These are phyloP conservation scores for Numenius arquata DNA, from an alignment of 2,113 vertebrate genomes.

Conservation along the genomic window DNA sequence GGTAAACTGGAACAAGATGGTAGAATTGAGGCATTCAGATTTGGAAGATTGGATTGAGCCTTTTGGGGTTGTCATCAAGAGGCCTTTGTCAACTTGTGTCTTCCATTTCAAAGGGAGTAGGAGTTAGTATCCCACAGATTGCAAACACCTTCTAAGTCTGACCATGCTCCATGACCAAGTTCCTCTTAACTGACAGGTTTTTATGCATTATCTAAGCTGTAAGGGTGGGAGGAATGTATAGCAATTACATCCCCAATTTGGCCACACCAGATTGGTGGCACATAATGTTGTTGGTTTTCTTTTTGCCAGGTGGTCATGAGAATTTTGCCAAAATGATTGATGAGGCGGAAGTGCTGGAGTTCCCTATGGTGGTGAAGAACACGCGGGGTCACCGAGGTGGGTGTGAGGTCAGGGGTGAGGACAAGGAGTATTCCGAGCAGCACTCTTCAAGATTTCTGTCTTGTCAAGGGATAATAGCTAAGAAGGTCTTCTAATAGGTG, in stretches of 20 bases:
- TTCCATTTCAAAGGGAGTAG: background rate
- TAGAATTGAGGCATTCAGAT: background rate
- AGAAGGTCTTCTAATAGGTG: background rate
- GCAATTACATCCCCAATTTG: background rate
- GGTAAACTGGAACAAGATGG: background rate
- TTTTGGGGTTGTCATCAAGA: background rate
- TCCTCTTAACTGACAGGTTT: background rate
- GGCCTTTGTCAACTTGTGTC: background rate
- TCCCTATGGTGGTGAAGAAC: conserved; percentile 85
- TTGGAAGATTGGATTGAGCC: background rate
- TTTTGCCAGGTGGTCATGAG: conserved; percentile 80
- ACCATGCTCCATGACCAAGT: background rate
- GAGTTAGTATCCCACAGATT: background rate
- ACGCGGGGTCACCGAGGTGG: conserved; percentile 82
- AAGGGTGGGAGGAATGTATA: background rate
- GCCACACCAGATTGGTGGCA: background rate
- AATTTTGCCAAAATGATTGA: conserved; percentile 87
- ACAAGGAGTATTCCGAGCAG: background rate
- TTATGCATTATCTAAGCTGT: background rate
- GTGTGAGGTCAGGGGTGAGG: conserved; percentile 43
- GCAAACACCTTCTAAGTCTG: background rate
- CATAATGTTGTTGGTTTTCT: conserved; percentile 57
- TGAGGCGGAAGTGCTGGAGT: conserved; percentile 83
- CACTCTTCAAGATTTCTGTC: background rate
- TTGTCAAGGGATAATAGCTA: background rate